Conservation (phyloP, 2,113 vertebrate genomes). For the Cettia cetti region DNA sequence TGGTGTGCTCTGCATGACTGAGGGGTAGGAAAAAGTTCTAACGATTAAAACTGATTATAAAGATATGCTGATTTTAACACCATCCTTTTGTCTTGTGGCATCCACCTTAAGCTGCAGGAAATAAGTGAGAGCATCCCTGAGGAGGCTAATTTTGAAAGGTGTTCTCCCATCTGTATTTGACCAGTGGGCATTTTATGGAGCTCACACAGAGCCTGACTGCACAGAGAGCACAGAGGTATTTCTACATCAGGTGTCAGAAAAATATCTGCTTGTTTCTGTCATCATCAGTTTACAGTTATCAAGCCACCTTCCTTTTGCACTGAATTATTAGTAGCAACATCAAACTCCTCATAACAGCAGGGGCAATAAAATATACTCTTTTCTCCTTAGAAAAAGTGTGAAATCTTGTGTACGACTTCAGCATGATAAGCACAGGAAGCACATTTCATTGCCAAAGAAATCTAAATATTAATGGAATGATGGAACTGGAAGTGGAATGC, state of each 20-base stretch:
- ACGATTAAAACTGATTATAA: neutral
- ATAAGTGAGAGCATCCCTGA: neutral
- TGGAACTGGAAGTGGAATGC: neutral
- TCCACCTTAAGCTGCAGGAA: neutral
- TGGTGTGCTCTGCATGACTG: neutral
- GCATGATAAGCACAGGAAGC: neutral
- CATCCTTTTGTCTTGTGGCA: neutral
- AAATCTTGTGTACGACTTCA: neutral
- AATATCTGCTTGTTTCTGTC: neutral
- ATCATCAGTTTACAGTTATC: neutral
- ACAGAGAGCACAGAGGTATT: neutral
- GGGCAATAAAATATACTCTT: neutral
- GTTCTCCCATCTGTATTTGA: neutral
- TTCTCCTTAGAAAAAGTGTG: neutral
- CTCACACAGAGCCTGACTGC: neutral
- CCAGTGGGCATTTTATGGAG: neutral
- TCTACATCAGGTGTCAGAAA: neutral
- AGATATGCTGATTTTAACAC: accelerated
- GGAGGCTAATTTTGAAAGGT: neutral
- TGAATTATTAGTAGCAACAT: neutral
- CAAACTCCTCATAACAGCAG: neutral
- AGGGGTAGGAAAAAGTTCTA: neutral
- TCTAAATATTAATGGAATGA: neutral
- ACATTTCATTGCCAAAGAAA: neutral
- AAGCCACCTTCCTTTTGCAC: neutral